Base-by-base conservation (phyloP, 2,888 invertebrate species). In the Harpalus rubripes region DNA sequence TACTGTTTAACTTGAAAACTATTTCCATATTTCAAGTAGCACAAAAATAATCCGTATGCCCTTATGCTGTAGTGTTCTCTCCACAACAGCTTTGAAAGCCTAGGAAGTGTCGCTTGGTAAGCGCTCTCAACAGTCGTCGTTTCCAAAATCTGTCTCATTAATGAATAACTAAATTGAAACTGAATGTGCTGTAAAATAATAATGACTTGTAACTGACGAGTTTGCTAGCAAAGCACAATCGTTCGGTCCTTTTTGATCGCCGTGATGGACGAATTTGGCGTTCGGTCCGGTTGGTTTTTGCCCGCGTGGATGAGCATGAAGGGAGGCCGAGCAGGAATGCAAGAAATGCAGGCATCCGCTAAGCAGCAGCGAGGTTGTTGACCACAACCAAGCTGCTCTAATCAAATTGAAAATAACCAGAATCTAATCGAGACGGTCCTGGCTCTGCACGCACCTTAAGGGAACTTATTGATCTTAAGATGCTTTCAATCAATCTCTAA, bases 321-420 rank as follows among this genome's bases (percentile, higher is more conserved):
- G 68, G 72, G 72, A 44, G 72, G 72, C 72, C 16, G 72, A 4
- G 15, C 6, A 15, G 68, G 72, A 74, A 74, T 74, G 44, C 44
- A 44, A 74, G 72, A 74, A 74, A 74, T 74, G 72, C 72, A 74
- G 72, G 72, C 44, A 44, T 68, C 32, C 68, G 61, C 61, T 61
- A 65, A 72, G 44, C 41, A 41, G 10, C 68, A 68, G 39, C 7
- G 44, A 41, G 72, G 72, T 72, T 72, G 72, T 72, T 72, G 72
- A 74, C 72, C 16, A 16, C 68, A 39, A 15, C 6, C 68, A 68
- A 4, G 4, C 6, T n/a, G 68, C 65, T 32, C 39, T 39, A 63
- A 63, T 61, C 10, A 63, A 63, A 63, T 63, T 10, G 63, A 12
- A 22, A 63, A 63, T 63, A 22, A 7, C 12, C 8, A 18, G 59